Conservation (phyloP, 2,797 vertebrate species). For the Merluccius polli region DNA sequence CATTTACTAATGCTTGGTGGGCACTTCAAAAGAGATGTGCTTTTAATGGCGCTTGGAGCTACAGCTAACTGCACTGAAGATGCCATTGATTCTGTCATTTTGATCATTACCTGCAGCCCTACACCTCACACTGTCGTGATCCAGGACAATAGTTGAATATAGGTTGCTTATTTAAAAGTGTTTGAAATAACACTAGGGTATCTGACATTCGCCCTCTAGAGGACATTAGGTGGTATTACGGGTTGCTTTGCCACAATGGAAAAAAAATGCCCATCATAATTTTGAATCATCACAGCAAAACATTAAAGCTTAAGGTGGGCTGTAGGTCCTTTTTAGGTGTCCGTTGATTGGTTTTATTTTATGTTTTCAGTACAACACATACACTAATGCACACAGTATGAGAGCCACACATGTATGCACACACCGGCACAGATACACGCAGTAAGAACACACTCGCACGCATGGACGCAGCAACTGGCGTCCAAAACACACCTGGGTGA, state of each 20-base stretch:
- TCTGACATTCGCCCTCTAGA: neutral
- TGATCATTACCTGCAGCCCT: too few species aligned
- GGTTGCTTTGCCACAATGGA: neutral
- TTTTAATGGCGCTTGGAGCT: too few species aligned
- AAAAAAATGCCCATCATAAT: conserved; percentile 32
- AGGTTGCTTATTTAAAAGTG: neutral
- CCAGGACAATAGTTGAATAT: neutral
- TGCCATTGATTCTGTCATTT: too few species aligned
- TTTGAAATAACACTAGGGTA: too few species aligned
- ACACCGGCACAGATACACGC: neutral
- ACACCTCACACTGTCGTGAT: too few species aligned
- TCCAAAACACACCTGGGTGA: conserved; percentile 17
- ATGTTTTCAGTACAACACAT: too few species aligned
- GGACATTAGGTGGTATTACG: neutral
- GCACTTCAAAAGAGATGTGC: neutral
- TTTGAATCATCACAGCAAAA: conserved; percentile 46
- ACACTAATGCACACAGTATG: too few species aligned
- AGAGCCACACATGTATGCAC: conserved; percentile 15
- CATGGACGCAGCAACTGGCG: conserved; percentile 20
- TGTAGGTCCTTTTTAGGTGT: neutral
- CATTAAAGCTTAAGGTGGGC: conserved; percentile 42
- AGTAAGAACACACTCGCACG: conserved; percentile 9
- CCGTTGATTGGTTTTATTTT: too few species aligned
- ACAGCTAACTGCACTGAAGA: too few species aligned
- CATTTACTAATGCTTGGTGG: too few species aligned